Conservation (phyloP, 2,888 invertebrate species). For the Caenorhabditis wallacei region DNA sequence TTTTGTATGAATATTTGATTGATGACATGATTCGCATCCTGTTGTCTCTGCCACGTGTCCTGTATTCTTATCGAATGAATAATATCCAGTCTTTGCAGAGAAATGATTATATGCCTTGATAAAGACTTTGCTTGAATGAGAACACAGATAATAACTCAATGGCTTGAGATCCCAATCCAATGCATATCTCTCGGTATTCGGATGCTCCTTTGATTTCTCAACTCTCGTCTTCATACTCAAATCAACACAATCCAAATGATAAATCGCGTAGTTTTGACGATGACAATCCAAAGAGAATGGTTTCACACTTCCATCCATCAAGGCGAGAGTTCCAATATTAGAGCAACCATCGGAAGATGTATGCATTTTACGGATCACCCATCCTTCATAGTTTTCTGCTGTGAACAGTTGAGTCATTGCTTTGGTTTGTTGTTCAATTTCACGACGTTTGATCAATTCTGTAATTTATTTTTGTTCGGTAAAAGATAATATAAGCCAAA, state of each 20-base stretch:
- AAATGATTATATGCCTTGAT: constrained; percentile 8
- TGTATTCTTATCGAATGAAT: background rate
- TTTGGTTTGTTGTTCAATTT: background rate
- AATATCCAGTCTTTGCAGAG: background rate
- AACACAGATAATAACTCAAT: background rate
- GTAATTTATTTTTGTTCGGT: background rate
- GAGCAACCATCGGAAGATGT: background rate
- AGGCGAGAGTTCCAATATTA: background rate
- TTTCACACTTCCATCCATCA: constrained; percentile 25
- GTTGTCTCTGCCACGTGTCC: background rate
- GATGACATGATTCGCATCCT: background rate
- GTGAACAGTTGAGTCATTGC: constrained; percentile 9
- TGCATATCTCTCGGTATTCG: background rate
- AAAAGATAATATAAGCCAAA: too few relatives aligned
- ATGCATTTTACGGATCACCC: background rate
- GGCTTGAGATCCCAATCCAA: constrained; percentile 24
- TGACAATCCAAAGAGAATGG: background rate
- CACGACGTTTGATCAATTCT: background rate
- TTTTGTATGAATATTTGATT: too few relatives aligned
- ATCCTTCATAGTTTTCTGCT: background rate
- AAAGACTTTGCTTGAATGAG: background rate
- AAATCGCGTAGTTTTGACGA: background rate
- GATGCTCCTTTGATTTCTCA: background rate
- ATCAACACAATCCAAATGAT: background rate
- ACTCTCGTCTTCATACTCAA: background rate